Base-by-base conservation (phyloP, 2,888 invertebrate genomes). In the Bunonema sp. region DNA sequence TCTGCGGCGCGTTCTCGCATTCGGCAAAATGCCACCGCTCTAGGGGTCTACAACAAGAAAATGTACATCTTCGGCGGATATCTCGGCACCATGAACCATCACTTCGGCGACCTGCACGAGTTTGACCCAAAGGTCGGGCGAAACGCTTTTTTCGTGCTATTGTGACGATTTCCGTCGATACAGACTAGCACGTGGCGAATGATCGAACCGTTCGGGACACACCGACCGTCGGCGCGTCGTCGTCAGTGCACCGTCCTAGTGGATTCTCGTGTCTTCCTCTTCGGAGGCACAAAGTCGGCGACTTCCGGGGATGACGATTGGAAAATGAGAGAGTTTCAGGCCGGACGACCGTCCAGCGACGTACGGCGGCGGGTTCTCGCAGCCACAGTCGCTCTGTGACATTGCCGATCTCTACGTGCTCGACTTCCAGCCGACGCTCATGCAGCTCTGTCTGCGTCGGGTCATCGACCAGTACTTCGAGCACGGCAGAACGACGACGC, bases 11-110 rank as follows among this genome's bases (percentile, higher is more conserved):
- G n/a, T 12, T 20, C 8, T 33, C 12, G 7, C 32, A 16, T 21
- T 2, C 10, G 33, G 18, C 15, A 37, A n/a, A n/a, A n/a, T n/a
- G n/a, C n/a, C n/a, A n/a, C n/a, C n/a, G n/a, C n/a, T 44, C 36
- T 71, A 84, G 84, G 85, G 79, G 73, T 80, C 4, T 78, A 82
- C 67, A 77, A 80, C 50, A 78, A 77, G 19, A 75, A 78, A 57
- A 79, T 88, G 74, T 86, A 82, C 67, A 79, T 87, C 47, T 87
- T 88, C 73, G 88, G 87, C 37, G 88, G 88, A 22, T 87, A 80
- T 67, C 84, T 86, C 71, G 82, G 83, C 8, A 73, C 79, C 22
- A 69, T 75, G 39, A 79, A 80, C 55, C 72, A 76, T 40, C 88
- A 88, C 72, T 86, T 79, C 67, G 82, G 83, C 71, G 85, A 87